Evolutionary conservation across 2,797 vertebrate species (phyloP), one percentile per base, ranked within the genome.

Genomic region (Paedocypris micromegethes): DNA sequence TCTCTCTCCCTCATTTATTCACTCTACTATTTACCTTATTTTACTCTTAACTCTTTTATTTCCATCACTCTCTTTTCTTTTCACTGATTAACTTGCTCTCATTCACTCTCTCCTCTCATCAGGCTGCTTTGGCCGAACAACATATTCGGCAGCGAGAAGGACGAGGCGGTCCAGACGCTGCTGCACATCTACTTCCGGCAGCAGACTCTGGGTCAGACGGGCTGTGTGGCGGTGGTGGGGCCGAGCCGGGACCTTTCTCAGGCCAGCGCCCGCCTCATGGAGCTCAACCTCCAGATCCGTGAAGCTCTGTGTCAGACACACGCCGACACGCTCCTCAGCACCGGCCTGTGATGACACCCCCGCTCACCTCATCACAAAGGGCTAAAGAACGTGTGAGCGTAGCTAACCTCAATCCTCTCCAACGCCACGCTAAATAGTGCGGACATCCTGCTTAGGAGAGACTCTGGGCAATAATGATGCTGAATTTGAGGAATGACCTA

Each of bases 131-230:
- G 97, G 97, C 97, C 97, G 63, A 94, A 88, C 0, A 95, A 99
- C 77, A 98, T 99, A 83, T 99, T 99, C 4, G 97, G 97, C 83
- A 91, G 88, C 51, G 89, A 91, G 69, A 90, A 88, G 2, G 97
- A 98, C 9, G 86, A 98, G 64, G 92, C 95, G 0, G 89, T 99
- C 77, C 93, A 95, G 83, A 98, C 97, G 0, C 82, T 99, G 66
- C 83, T 98, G 82, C 95, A 97, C 84, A 97, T 98, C 77, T 97
- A 94, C 86, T 99, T 99, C 87, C 93, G 97, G 46, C 97, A 99
- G 83, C 95, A 98, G 87, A 97, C 94, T 0, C 85, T 99, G 78
- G 97, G 97, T 69, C 96, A 96, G 77, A 97, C 94, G 0, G 97
- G 97, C 58, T 96, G 93, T 85, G 82, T 99, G 50, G 97, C 96